phyloP scores from a whole-genome alignment of 1,140 invertebrate species.

The Metaphire vulgaris region DNA sequence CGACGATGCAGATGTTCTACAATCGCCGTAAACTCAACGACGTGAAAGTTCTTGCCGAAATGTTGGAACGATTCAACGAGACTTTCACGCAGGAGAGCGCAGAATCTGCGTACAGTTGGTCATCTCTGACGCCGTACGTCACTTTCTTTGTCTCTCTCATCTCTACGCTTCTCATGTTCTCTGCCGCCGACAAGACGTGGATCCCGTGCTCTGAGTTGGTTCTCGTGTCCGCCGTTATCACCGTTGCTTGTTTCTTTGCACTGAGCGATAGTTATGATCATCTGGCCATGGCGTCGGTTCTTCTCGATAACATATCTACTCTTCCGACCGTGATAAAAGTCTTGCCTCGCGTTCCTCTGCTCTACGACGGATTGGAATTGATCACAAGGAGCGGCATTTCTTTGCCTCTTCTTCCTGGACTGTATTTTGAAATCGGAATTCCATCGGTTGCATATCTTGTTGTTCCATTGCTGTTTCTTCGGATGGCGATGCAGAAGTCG shows the following conservation, averaged over 20 bases:
- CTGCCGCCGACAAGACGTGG: conserved; percentile 24
- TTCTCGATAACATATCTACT: conserved; percentile 8
- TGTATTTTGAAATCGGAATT: conserved; percentile 22
- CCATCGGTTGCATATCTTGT: conserved; percentile 23
- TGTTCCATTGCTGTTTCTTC: conserved; percentile 24
- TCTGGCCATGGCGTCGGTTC: conserved; percentile 10
- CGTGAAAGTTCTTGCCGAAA: conserved; percentile 23
- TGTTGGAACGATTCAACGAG: conserved; percentile 23
- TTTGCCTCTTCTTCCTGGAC: conserved; percentile 7
- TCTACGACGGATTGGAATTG: conserved; percentile 19
- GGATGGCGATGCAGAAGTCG: conserved; percentile 24
- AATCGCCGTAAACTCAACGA: conserved; percentile 10
- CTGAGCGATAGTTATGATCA: conserved; percentile 27
- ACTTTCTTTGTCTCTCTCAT: conserved; percentile 22
- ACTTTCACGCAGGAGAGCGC: conserved; percentile 21
- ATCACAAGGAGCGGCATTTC: conserved; percentile 13
- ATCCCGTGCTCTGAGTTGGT: conserved; percentile 22
- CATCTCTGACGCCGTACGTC: conserved; percentile 24
- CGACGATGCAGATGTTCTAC: conserved; percentile 64
- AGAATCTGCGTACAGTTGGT: conserved; percentile 25
- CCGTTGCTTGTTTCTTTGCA: conserved; percentile 25
- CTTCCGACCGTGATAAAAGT: conserved; percentile 10
- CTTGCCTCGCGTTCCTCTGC: conserved; percentile 20
- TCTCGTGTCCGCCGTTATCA: conserved; percentile 4
- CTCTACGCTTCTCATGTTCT: conserved; percentile 18